Evolutionary conservation across 1,140 invertebrate species (phyloP), one percentile per base, ranked within the genome.

Genomic region (Kradibia gibbosae): DNA sequence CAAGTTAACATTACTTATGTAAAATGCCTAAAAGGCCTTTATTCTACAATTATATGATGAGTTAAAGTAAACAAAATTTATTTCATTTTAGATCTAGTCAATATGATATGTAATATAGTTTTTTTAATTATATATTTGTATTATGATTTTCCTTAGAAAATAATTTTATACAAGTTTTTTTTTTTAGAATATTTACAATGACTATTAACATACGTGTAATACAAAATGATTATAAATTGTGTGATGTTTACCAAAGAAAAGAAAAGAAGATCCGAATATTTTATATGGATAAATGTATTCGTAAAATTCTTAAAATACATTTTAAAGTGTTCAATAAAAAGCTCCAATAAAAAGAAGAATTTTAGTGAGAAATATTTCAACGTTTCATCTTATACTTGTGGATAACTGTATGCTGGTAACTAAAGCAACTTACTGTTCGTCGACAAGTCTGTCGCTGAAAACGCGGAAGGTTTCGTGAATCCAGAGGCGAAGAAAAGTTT

Each of bases 391-490:
- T 60, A 1, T 22, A 65, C 36, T 77, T 77, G 20, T 67, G 34
- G 50, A 25, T 22, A 17, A 22, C 1, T 71, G 36, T 31, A 7
- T 53, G 13, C 5, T 3, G 39, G n/a, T 1, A 50, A 34, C 31
- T 8, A 50, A 48, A 28, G 34, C 53, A 79, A 86, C 91, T 89
- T 89, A 95, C 94, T 92, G 92, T 57, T 95, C 93, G 88, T 97
- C 95, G 42, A 95, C 94, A 0, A 98, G 91, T 42, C 96, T 93
- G 89, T 97, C 97, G 85, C 92, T 93, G 88, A 97, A 97, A 0
- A 97, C 96, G 85, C 96, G 92, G 89, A 94, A 96, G 80, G 93
- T 94, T 87, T 98, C 96, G 89, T 97, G 96, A 83, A 96, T 93
- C 96, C 96, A 98, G 3, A 98, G 90, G 55, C 95, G 91, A 0